phyloP scores from a whole-genome alignment of 2,113 vertebrate genomes.

The Halichoerus grypus region DNA sequence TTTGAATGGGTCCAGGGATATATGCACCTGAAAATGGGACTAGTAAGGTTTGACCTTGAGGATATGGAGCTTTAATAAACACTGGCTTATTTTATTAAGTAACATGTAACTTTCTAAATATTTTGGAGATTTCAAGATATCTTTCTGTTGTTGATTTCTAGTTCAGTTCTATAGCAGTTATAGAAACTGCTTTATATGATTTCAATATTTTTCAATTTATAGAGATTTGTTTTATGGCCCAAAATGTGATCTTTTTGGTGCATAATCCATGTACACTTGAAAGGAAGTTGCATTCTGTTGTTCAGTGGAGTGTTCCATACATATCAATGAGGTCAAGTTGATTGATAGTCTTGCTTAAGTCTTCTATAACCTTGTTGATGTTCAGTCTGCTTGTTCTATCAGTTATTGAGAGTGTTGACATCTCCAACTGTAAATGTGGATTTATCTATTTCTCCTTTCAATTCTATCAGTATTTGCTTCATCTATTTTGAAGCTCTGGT shows the following conservation, averaged over 20 bases:
- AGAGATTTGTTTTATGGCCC: neutral
- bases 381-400: neutral
- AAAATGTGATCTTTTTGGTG: neutral
- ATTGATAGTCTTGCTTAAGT: neutral
- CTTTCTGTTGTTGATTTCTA: neutral
- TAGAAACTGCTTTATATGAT: neutral
- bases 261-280: neutral
- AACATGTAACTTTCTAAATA: neutral
- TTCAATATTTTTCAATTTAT: neutral
- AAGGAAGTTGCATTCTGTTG: neutral
- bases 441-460: neutral
- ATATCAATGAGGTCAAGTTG: neutral
- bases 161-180: neutral
- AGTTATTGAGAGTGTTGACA: neutral
- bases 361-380: neutral
- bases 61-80: neutral
- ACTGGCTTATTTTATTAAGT: neutral
- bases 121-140: neutral
- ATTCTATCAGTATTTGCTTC: neutral
- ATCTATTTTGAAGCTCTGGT: neutral
- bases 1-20: neutral
- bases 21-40: neutral
- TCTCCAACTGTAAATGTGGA: neutral
- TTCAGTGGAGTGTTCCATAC: neutral
- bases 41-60: neutral